These are phyloP conservation scores for Drosophila emarginata DNA, from an alignment of 2,888 invertebrate species.

Conservation along the genomic window DNA sequence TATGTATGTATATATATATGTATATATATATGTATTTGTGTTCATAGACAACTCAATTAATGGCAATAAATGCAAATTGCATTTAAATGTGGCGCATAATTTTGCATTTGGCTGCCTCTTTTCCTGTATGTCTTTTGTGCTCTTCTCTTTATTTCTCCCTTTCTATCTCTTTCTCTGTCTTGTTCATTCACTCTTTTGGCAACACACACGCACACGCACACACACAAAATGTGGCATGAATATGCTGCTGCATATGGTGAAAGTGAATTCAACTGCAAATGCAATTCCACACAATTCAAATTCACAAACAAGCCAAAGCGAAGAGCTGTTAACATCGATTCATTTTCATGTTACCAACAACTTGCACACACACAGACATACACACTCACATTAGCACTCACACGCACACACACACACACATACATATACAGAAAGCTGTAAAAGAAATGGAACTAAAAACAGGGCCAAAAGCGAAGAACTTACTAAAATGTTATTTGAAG, in stretches of 20 bases:
- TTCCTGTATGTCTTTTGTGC: background rate
- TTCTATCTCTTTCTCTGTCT: constrained; percentile 10
- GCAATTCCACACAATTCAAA: constrained; percentile 3
- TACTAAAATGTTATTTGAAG: background rate
- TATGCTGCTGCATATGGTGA: constrained; percentile 28
- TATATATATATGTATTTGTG: background rate
- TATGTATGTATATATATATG: background rate
- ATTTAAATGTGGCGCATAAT: constrained; percentile 66
- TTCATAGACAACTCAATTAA: constrained; percentile 62
- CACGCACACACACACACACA: background rate
- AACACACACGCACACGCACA: background rate
- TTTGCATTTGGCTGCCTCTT: constrained; percentile 52
- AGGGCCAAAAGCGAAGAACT: background rate
- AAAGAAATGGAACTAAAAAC: background rate
- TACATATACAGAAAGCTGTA: background rate
- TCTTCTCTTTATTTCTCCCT: background rate
- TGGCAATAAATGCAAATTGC: constrained; percentile 65
- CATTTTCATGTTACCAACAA: constrained; percentile 5
- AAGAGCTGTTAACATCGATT: constrained; percentile 12
- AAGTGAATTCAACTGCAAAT: constrained; percentile 17
- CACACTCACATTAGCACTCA: too few relatives aligned
- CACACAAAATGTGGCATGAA: background rate
- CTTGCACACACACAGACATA: background rate
- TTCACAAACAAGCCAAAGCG: background rate
- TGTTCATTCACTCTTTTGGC: background rate